A percentile compares a stretch with the other conserved stretches of the same genome.
Evolutionary conservation across 2,888 invertebrate genomes (phyloP).

Genomic region (Noctua fimbriata): DNA sequence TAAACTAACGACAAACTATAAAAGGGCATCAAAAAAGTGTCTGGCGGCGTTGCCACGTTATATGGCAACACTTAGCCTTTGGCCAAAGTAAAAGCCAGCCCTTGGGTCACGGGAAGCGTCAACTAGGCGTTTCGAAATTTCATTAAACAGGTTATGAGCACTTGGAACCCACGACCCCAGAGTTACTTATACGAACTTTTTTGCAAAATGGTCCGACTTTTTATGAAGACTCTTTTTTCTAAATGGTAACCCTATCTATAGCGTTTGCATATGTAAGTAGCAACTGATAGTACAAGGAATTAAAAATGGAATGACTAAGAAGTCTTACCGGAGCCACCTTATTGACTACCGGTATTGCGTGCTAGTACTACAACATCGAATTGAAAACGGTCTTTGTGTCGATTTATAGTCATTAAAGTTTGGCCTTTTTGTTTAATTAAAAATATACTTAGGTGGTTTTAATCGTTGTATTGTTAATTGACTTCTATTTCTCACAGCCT

Average conservation of each 20-base stretch:
- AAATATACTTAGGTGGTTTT: background rate
- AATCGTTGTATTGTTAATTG: background rate
- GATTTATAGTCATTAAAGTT: constrained; percentile 4
- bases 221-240: background rate
- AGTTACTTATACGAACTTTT: background rate
- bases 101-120: no score
- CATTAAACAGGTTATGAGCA: no score
- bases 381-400: constrained; percentile 23
- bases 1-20: no score
- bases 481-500: no score
- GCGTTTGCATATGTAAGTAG: constrained; percentile 30
- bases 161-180: no score
- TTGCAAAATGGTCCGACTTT: background rate
- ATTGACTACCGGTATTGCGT: constrained; percentile 4
- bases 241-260: background rate
- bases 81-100: no score
- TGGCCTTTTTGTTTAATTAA: background rate
- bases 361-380: constrained; percentile 12
- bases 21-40: no score
- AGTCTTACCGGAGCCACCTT: background rate
- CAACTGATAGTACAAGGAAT: constrained; percentile 16
- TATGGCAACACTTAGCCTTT: no score
- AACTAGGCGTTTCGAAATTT: no score
- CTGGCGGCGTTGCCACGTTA: no score
- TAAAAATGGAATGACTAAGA: constrained; percentile 30